Base-by-base conservation (phyloP, 2,797 vertebrate species). In the Brachymystax lenok region DNA sequence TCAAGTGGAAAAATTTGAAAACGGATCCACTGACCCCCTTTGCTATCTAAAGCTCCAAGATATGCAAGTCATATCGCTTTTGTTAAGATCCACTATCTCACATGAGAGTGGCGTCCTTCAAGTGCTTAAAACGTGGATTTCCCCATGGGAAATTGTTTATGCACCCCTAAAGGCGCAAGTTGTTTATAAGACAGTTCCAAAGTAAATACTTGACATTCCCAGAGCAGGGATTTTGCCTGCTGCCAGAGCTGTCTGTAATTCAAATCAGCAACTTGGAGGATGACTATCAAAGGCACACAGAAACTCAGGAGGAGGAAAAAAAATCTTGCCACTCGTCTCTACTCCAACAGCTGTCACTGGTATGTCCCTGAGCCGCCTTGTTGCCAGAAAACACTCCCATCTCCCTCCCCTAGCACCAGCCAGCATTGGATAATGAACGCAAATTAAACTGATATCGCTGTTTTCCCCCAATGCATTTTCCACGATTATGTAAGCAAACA, bases 371-470 rank as follows among this genome's bases (percentile, higher is more conserved):
- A 63, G 77, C 79, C 69, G 74, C n/a, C 17, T 66, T 69, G 61
- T 74, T 74, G 64, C 71, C 77, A 74, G 51, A 28, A 64, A 76
- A 77, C 66, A 16, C 50, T 85, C 61, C 28, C 24, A 4, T 71
- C 46, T 27, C 27, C 4, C 33, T 68, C 63, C 46, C 51, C 64
- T 24, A 75, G 30, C 71, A 73, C 63, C 12, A 50, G 71, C 71
- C 28, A 8, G 56, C 35, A 46, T 12, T 56, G 50, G 77, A 51
- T 71, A 73, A 72, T 74, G 30, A 80, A 61, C 16, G 50, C 73
- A 77, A 79, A 79, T 79, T 4, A 79, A 80, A 80, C 75, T 68
- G 67, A 74, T 73, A 81, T 51, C 12, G 61, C 73, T 74, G 67
- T 74, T 68, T 83, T 50, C 71, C 75, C 33, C 51, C 24, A 73